Evolutionary conservation across 2,113 vertebrate species (phyloP).

Genomic region (Mesembrinibis cayennensis): DNA sequence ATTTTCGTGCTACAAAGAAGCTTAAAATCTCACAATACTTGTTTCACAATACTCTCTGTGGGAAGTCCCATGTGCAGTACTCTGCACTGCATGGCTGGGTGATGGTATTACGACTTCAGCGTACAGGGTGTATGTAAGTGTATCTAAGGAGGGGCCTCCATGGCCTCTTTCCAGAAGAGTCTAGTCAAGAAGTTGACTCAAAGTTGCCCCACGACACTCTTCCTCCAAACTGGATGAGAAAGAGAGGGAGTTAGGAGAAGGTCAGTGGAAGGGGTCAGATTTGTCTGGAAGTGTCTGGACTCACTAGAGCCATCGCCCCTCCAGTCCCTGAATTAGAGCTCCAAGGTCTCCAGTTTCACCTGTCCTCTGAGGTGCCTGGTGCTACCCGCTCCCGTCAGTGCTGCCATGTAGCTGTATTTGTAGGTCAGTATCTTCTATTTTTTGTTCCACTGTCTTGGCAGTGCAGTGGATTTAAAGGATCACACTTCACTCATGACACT

Average conservation of each 20-base stretch:
- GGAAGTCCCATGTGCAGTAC: background rate
- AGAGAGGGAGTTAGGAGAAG: background rate
- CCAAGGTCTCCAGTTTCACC: background rate
- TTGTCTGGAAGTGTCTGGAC: background rate
- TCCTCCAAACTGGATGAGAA: background rate
- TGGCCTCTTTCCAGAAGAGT: background rate
- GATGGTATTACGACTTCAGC: background rate
- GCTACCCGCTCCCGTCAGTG: background rate
- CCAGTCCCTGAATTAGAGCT: background rate
- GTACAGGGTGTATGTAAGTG: background rate
- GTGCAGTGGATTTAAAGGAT: background rate
- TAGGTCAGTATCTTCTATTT: background rate
- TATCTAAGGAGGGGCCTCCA: background rate
- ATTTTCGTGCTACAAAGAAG: background rate
- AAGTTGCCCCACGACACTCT: background rate
- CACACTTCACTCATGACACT: background rate
- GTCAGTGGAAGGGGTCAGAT: background rate
- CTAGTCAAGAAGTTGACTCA: background rate
- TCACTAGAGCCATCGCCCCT: background rate
- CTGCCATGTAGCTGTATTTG: background rate
- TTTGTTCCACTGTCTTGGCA: background rate
- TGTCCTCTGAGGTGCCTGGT: background rate
- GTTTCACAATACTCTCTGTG: constrained; percentile 18
- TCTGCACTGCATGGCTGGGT: rapidly evolving
- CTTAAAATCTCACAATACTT: background rate